Base-by-base conservation (phyloP, 2,113 vertebrate genomes). In the Podilymbus podiceps region DNA sequence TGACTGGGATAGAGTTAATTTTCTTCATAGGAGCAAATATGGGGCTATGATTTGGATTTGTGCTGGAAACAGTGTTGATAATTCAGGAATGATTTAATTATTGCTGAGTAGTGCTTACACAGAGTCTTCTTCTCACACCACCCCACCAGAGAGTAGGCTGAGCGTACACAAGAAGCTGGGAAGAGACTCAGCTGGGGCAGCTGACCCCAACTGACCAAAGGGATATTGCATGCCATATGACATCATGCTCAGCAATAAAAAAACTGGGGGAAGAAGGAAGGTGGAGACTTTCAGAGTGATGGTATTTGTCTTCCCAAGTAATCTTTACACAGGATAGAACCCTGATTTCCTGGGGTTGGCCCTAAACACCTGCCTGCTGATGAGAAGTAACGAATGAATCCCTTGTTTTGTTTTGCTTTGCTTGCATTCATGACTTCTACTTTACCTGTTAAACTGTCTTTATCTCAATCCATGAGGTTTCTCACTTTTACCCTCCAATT, bases 281-380 rank as follows among this genome's bases (percentile, higher is more conserved):
- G 2, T 12, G 4, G 8, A 0, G 1, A 35, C 3, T 4, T 79
- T 55, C 3, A 1, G 10, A 53, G 8, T 11, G 0, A 59, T n/a
- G 14, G 3, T 2, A 2, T 64, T 66, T 90, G 4, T 84, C 18
- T 80, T 15, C 23, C 21, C 28, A 44, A 72, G 33, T 16, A 38
- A 40, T 27, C 4, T 4, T 40, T n/a, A 40, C 0, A 0, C 1
- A 0, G 38, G 19, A 24, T 47, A 22, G 8, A 56, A 31, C 18
- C 11, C 15, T 56, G 46, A 14, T 85, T 56, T 56, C 46, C 46
- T 12, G 11, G 35, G 33, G 23, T 33, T 56, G 35, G 13, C 24
- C 42, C 42, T 56, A 21, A 84, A 66, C 15, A 18, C 10, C 7
- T 38, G 4, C 6, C 33, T 55, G 49, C 4, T 1, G 0, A 5